A percentile compares a stretch with the other conserved stretches of the same genome.
Conservation (phyloP, 1,140 invertebrate genomes). For the Brachionus rubens region DNA sequence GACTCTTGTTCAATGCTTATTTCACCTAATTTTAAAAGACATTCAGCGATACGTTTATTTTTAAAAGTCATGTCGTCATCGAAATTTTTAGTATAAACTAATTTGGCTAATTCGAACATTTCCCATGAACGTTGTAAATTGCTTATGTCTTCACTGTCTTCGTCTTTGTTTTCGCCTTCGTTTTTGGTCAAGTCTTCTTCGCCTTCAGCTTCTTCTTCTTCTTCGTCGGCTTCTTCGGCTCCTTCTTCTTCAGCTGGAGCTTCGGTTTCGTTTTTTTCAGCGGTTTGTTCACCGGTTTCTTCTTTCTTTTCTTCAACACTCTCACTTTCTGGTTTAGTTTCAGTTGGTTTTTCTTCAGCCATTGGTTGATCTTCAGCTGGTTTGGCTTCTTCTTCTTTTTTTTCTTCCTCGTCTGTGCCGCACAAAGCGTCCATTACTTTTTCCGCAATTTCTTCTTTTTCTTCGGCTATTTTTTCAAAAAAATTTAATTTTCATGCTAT, state of each 20-base stretch:
- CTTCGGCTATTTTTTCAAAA: not conserved
- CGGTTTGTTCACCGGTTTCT: slow-evolving; percentile 47
- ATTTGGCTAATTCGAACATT: slow-evolving; percentile 72
- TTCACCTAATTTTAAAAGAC: slow-evolving; percentile 33
- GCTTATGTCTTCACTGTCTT: slow-evolving; percentile 63
- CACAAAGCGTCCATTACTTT: slow-evolving; percentile 54
- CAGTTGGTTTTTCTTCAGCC: slow-evolving; percentile 47
- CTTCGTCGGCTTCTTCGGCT: slow-evolving; percentile 51
- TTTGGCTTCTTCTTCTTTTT: slow-evolving; percentile 30
- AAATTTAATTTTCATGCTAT: too few relatives aligned
- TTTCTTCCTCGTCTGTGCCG: slow-evolving; percentile 41
- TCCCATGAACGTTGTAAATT: slow-evolving; percentile 85
- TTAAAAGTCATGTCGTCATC: slow-evolving; percentile 39
- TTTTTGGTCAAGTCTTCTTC: slow-evolving; percentile 49
- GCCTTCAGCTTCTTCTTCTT: slow-evolving; percentile 49
- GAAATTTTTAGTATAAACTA: slow-evolving; percentile 28
- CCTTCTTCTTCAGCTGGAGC: slow-evolving; percentile 35
- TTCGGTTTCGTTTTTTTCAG: not conserved
- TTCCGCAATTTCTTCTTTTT: slow-evolving; percentile 3
- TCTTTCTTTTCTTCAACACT: slow-evolving; percentile 53
- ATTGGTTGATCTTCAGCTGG: slow-evolving; percentile 50
- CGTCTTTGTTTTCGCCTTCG: slow-evolving; percentile 49
- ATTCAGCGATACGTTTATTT: slow-evolving; percentile 43
- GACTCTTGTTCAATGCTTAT: slow-evolving; percentile 46
- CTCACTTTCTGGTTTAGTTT: not conserved